Conservation (phyloP, 2,888 invertebrate species). For the Graphium colonna region DNA sequence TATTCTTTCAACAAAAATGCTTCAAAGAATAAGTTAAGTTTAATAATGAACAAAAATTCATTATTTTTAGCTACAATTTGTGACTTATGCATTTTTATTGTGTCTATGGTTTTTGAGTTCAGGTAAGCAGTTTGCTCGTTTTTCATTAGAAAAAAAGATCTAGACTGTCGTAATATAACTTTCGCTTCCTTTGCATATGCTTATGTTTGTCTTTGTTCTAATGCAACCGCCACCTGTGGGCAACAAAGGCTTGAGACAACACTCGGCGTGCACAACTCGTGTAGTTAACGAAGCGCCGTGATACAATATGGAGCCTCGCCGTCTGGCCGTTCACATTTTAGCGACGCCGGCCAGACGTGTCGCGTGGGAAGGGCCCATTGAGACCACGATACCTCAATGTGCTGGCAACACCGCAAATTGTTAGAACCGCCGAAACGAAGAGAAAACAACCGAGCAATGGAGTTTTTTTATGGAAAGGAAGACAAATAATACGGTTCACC, state of each 20-base stretch:
- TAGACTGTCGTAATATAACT: background rate
- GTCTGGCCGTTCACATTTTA: conserved; percentile 55
- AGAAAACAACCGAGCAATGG: no score
- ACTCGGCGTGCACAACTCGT: conserved; percentile 38
- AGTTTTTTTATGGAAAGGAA: no score
- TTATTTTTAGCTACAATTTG: no score
- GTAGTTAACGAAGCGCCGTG: conserved; percentile 50
- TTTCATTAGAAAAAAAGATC: background rate
- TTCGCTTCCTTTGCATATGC: background rate
- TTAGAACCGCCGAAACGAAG: no score
- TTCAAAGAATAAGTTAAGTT: no score
- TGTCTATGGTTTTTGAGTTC: background rate
- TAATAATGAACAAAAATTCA: no score
- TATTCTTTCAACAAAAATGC: no score
- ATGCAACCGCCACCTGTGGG: conserved; percentile 25
- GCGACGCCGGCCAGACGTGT: conserved; percentile 41
- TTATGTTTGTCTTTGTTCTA: conserved; percentile 23
- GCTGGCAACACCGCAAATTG: conserved; percentile 8
- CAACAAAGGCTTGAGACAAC: conserved; percentile 37
- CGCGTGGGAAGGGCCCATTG: conserved; percentile 30
- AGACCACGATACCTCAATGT: no score
- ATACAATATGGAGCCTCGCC: conserved; percentile 54
- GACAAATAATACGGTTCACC: no score
- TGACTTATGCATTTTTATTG: no score
- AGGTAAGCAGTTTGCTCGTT: background rate